phyloP scores from a whole-genome alignment of 2,797 vertebrate genomes.

The Ceyx erithaca region DNA sequence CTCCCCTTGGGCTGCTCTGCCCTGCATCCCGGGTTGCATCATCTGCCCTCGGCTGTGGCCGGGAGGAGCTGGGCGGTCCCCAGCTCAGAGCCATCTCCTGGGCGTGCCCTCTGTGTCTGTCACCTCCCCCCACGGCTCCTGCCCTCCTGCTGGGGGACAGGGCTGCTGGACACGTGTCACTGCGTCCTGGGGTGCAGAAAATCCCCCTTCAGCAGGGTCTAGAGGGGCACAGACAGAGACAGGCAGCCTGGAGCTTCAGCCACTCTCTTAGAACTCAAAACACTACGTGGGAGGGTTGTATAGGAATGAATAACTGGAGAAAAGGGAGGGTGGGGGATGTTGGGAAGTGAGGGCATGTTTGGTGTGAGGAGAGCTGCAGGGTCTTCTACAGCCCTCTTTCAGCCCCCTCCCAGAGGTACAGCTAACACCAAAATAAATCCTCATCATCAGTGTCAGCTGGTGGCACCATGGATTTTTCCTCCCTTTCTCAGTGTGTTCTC shows the following conservation, averaged over 20 bases:
- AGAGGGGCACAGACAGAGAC: no score
- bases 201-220: no score
- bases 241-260: neutral
- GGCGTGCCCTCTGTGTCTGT: no score
- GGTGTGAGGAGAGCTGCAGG: neutral
- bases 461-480: neutral
- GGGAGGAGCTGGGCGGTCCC: no score
- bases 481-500: neutral
- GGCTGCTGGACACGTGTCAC: no score
- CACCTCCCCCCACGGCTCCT: no score
- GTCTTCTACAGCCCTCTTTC: neutral
- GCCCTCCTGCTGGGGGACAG: no score
- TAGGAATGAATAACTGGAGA: neutral
- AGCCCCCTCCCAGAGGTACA: neutral
- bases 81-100: no score
- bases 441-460: neutral
- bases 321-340: neutral
- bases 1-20: no score
- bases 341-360: neutral
- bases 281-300: accelerated
- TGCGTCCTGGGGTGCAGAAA: no score
- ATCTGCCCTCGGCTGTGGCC: no score
- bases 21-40: no score
- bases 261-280: neutral
- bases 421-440: accelerated